These are phyloP conservation scores for Anguilla marmorata DNA, from an alignment of 2,797 vertebrate species.

Conservation along the genomic window DNA sequence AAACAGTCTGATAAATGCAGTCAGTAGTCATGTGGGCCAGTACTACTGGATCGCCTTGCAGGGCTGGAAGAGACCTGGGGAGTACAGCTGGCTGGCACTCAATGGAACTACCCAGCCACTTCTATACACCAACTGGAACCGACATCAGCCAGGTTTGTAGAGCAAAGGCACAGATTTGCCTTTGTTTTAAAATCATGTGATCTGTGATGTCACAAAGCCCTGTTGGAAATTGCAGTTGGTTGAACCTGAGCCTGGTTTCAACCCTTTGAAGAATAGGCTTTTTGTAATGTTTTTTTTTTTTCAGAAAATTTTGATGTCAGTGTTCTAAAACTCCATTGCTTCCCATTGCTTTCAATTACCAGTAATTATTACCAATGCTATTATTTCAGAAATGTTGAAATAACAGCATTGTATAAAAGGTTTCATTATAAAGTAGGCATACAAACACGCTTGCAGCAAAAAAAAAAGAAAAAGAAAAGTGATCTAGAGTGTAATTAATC, in stretches of 20 bases:
- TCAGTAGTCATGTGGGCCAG: conserved; percentile 62
- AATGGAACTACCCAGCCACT: conserved; percentile 60
- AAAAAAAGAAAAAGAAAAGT: too few species aligned
- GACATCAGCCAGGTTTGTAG: conserved; percentile 84
- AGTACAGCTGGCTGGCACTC: conserved; percentile 79
- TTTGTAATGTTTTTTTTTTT: too few species aligned
- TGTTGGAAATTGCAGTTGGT: not conserved
- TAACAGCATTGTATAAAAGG: too few species aligned
- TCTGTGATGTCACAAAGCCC: not conserved
- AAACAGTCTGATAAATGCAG: conserved; percentile 80
- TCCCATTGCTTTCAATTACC: too few species aligned
- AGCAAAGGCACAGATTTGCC: not conserved
- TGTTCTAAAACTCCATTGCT: too few species aligned
- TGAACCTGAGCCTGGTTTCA: not conserved
- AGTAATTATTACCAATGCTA: too few species aligned
- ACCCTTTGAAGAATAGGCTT: too few species aligned
- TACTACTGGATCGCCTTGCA: conserved; percentile 87
- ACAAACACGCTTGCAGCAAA: too few species aligned
- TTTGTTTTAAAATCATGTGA: not conserved
- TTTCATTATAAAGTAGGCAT: too few species aligned
- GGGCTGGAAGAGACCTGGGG: conserved; percentile 73
- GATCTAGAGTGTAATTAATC: too few species aligned
- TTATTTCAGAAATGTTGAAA: too few species aligned
- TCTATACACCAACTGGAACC: conserved; percentile 88
- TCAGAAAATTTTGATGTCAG: too few species aligned